These are phyloP conservation scores for Myrmophylax atrothorax DNA, from an alignment of 2,113 vertebrate genomes.

Conservation along the genomic window DNA sequence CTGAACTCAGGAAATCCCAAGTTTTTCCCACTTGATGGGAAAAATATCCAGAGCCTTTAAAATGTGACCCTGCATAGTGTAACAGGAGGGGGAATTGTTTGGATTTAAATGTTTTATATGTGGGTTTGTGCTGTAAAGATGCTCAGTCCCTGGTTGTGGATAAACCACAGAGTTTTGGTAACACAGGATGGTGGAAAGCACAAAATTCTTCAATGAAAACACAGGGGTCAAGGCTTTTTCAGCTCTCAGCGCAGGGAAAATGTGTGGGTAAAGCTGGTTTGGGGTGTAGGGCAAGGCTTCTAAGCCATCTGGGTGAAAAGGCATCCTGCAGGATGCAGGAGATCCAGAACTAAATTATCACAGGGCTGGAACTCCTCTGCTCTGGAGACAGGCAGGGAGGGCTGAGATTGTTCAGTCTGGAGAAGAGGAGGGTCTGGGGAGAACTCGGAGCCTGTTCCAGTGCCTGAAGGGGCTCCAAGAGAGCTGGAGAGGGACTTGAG, in stretches of 20 bases:
- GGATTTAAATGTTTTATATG: background rate
- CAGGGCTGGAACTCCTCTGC: background rate
- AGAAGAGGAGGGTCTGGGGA: background rate
- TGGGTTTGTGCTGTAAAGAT: background rate
- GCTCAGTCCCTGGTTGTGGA: background rate
- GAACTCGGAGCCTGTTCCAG: accelerated
- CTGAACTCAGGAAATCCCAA: background rate
- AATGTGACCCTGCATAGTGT: background rate
- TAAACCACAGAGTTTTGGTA: background rate
- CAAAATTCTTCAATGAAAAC: background rate
- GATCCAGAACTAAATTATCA: background rate
- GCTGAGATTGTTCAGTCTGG: background rate
- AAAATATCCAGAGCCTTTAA: background rate
- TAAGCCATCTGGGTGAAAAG: background rate
- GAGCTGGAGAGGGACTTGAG: background rate
- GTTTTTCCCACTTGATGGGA: background rate
- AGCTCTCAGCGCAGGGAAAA: background rate
- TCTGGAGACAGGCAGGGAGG: background rate
- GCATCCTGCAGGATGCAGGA: background rate
- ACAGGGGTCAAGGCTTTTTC: background rate
- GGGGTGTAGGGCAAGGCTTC: background rate
- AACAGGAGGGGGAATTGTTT: background rate
- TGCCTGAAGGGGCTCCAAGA: accelerated
- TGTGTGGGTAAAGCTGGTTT: background rate
- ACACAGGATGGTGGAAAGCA: background rate